phyloP scores from a whole-genome alignment of 1,140 invertebrate genomes.

The Trichoplusia ni region DNA sequence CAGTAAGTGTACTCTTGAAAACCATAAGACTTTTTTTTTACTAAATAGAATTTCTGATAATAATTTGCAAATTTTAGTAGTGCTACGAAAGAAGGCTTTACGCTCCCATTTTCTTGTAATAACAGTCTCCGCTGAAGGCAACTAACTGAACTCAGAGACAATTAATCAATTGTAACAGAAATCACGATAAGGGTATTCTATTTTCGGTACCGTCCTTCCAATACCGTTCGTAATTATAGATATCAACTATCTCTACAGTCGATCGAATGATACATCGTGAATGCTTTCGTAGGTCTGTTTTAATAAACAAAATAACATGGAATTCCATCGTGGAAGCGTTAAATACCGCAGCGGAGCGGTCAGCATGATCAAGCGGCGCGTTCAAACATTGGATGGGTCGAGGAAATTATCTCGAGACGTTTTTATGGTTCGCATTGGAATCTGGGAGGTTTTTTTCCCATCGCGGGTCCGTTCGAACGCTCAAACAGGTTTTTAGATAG shows the following conservation, averaged over 20 bases:
- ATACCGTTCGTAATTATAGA: conserved; percentile 21
- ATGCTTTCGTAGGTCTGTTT: conserved; percentile 37
- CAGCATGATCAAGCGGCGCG: conserved; percentile 51
- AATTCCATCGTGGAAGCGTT: conserved; percentile 42
- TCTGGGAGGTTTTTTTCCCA: conserved; percentile 78
- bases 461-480: conserved; percentile 66
- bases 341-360: conserved; percentile 65
- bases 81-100: no score
- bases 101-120: no score
- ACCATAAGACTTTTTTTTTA: no score
- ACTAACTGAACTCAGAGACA: no score
- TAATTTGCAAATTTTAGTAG: no score
- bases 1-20: no score
- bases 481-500: conserved; percentile 80
- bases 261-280: conserved; percentile 2
- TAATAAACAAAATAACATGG: conserved; percentile 41
- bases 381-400: conserved; percentile 66
- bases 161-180: conserved; percentile 26
- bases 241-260: conserved; percentile 6
- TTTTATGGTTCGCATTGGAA: conserved; percentile 79
- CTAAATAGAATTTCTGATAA: no score
- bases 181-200: conserved; percentile 24
- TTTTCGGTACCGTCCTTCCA: conserved; percentile 14
- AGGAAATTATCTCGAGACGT: conserved; percentile 78
- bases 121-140: no score